Evolutionary conservation across 2,113 vertebrate species (phyloP).

Genomic region (Heterotis niloticus): DNA sequence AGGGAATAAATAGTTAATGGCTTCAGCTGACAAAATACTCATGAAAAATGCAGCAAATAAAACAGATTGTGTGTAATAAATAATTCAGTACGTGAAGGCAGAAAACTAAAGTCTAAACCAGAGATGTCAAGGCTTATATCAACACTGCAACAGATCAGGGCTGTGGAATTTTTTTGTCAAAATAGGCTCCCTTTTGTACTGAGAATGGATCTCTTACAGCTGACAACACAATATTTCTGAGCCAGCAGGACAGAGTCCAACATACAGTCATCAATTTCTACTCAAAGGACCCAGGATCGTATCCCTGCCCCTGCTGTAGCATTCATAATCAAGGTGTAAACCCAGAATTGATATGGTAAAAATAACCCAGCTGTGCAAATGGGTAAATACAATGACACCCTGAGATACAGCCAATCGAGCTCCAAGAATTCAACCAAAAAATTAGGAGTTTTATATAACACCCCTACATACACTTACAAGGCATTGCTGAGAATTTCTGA

Average conservation of each 20-base stretch:
- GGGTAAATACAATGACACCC: not conserved
- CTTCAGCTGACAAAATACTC: conserved; percentile 18
- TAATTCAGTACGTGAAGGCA: not conserved
- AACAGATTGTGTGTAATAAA: conserved; percentile 23
- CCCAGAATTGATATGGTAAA: too few species aligned
- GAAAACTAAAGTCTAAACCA: not conserved
- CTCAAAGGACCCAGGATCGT: too few species aligned
- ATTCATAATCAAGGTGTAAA: too few species aligned
- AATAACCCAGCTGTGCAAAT: too few species aligned
- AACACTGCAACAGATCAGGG: not conserved
- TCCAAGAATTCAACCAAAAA: too few species aligned
- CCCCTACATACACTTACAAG: too few species aligned
- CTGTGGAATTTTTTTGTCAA: not conserved
- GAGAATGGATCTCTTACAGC: not conserved
- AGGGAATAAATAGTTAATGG: conserved; percentile 28
- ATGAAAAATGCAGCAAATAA: conserved; percentile 33
- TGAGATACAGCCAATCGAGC: too few species aligned
- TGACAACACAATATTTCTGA: not conserved
- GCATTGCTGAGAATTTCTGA: too few species aligned
- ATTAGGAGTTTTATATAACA: too few species aligned
- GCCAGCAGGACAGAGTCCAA: too few species aligned
- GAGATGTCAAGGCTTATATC: conserved; percentile 12
- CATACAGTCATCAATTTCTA: too few species aligned
- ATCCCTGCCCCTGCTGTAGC: too few species aligned
- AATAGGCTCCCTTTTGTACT: not conserved